Evolutionary conservation across 1,140 invertebrate genomes (phyloP), one percentile per base, ranked within the genome.

Genomic region (Euwallacea similis): DNA sequence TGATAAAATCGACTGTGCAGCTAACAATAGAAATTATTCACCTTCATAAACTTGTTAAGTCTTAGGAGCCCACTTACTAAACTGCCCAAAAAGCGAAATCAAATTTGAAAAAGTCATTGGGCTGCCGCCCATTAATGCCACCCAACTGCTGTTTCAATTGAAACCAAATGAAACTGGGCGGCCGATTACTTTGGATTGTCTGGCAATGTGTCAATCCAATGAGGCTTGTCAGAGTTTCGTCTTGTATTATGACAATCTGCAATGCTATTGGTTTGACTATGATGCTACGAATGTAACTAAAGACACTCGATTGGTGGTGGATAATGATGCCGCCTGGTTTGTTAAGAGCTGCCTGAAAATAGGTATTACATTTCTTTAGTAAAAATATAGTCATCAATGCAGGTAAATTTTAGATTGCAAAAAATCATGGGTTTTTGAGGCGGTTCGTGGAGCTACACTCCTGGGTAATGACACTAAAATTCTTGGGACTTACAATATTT

Each of bases 101-200:
- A 74, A 74, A 15, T 81, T 81, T 60, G 80, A 80, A 73, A 81
- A 81, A 76, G 66, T 81, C 13, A 56, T 80, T 8, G 80, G 80
- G 10, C 58, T 78, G 15, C 66, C 73, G 58, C 77, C 77, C 11
- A 76, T 78, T 11, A 69, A 71, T 2, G 55, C 66, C 61, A 46
- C 59, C 21, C 62, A 72, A 13, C 61, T 79, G 7, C 61, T 80
- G 3, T 72, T 75, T 56, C 63, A 72, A 73, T 54, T 61, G 6
- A 46, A 72, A 21, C 64, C 42, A 41, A 65, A 73, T 42, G 61
- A 64, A 41, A 33, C 81, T 79, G 78, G 81, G 78, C 76, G 83
- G 79, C 67, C 83, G 79, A 81, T 85, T 78, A 79, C 86, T 80
- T 69, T 82, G 75, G 79, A 86, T 74, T 88, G 86, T 80, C 75